Base-by-base conservation (phyloP, 2,113 vertebrate genomes). In the Stegastes partitus region DNA sequence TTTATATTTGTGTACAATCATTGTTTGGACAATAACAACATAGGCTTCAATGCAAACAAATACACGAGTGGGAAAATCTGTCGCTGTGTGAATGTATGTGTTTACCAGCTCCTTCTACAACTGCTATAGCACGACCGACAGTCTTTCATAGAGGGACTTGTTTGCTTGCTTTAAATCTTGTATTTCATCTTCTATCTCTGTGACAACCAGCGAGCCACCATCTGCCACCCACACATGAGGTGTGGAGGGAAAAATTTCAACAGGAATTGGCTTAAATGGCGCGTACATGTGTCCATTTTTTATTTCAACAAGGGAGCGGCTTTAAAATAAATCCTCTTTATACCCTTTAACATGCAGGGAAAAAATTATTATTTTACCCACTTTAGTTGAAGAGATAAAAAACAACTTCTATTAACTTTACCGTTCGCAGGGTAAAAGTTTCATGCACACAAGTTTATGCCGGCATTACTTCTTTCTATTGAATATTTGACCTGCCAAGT, bases 201-300 rank as follows among this genome's bases (percentile, higher is more conserved):
- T 85, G 84, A 91, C 84, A 86, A 82, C 81, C 77, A 81, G 65
- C 11, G 7, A 75, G 74, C 18, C 44, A 61, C 85, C 87, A 89
- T 89, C 85, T 92, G 89, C 87, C 87, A 66, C 83, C 80, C 80
- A 70, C 86, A 87, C 76, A 87, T 21, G 59, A 87, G 70, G 68
- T 81, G 69, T 69, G 77, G 83, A 87, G 77, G 74, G 73, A 81
- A 80, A 67, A 37, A 28, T 42, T 59, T 72, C 68, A 64, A 26
- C 66, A 55, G 49, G 44, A 88, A 76, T 50, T 61, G 84, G 74
- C 67, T 82, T 72, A 45, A 84, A 45, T 11, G 59, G 42, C 23
- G 81, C 18, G 39, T 79, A 39, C 51, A 61, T 54, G 73, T 84
- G 37, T 69, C 53, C 28, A 5, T 68, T 55, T 54, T 50, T 55